phyloP scores from a whole-genome alignment of 1,140 invertebrate species.

The Sarcophaga peregrina region DNA sequence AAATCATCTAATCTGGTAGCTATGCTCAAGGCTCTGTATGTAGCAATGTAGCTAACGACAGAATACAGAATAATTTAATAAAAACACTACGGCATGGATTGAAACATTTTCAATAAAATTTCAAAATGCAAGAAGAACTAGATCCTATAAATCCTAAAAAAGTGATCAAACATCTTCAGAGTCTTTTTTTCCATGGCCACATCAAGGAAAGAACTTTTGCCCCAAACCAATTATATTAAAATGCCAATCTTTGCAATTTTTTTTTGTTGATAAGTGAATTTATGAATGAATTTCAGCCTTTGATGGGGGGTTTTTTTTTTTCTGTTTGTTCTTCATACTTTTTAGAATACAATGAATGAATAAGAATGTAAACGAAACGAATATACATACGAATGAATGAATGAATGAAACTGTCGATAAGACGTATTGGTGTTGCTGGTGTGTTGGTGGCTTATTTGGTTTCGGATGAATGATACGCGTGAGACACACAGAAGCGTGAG shows the following conservation, averaged over 20 bases:
- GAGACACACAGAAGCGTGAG: constrained; percentile 36
- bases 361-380: not conserved
- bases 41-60: too few species aligned
- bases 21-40: too few species aligned
- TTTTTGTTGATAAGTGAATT: constrained; percentile 11
- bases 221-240: not conserved
- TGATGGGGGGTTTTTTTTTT: too few species aligned
- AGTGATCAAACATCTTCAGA: too few species aligned
- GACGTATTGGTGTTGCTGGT: not conserved
- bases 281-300: constrained; percentile 20
- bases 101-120: too few species aligned
- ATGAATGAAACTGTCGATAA: not conserved
- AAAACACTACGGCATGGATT: too few species aligned
- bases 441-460: constrained; percentile 7
- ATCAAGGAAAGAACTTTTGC: not conserved
- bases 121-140: too few species aligned
- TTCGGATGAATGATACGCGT: constrained; percentile 34
- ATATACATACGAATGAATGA: not conserved
- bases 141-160: too few species aligned
- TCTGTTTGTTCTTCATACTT: too few species aligned
- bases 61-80: too few species aligned
- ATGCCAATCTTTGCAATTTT: not conserved
- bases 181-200: too few species aligned
- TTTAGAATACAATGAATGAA: constrained; percentile 36
- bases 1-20: too few species aligned